phyloP scores from a whole-genome alignment of 2,113 vertebrate species.

The Tupaia tana region DNA sequence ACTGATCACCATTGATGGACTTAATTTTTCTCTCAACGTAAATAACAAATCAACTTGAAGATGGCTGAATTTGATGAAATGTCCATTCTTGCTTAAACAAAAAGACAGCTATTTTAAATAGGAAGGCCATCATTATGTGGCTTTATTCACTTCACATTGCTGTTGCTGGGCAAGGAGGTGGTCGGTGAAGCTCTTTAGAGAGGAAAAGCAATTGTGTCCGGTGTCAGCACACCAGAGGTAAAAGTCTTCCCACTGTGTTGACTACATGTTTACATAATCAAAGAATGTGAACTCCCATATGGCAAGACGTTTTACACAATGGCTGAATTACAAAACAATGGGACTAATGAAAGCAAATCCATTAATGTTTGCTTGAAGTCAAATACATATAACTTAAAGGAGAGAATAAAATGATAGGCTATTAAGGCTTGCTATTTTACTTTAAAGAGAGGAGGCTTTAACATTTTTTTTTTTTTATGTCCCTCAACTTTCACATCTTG shows the following conservation, averaged over 20 bases:
- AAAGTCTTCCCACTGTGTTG: not conserved
- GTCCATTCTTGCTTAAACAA: not conserved
- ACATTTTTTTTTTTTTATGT: slow-evolving; percentile 63
- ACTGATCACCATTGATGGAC: not conserved
- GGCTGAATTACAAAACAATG: slow-evolving; percentile 50
- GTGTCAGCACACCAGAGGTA: not conserved
- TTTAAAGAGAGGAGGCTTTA: slow-evolving; percentile 62
- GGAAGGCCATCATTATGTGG: slow-evolving; percentile 24
- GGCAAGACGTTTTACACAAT: slow-evolving; percentile 25
- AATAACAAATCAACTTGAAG: slow-evolving; percentile 16
- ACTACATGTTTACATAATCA: not conserved
- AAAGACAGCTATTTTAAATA: slow-evolving; percentile 28
- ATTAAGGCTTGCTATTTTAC: slow-evolving; percentile 63
- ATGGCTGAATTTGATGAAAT: slow-evolving; percentile 17
- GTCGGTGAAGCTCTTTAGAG: not conserved
- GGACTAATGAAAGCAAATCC: slow-evolving; percentile 57
- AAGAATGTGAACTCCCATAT: not conserved
- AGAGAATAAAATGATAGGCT: slow-evolving; percentile 46
- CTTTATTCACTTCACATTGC: not conserved
- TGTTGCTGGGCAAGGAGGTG: not conserved
- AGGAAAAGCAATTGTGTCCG: not conserved
- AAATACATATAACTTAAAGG: slow-evolving; percentile 42
- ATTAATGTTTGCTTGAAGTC: slow-evolving; percentile 42
- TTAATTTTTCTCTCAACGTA: not conserved
- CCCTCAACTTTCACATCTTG: slow-evolving; percentile 63